Percentiles rank a stretch among this genome's conserved stretches.
Conservation (phyloP, 2,888 invertebrate species). For the Alloscopus bannaensis region DNA sequence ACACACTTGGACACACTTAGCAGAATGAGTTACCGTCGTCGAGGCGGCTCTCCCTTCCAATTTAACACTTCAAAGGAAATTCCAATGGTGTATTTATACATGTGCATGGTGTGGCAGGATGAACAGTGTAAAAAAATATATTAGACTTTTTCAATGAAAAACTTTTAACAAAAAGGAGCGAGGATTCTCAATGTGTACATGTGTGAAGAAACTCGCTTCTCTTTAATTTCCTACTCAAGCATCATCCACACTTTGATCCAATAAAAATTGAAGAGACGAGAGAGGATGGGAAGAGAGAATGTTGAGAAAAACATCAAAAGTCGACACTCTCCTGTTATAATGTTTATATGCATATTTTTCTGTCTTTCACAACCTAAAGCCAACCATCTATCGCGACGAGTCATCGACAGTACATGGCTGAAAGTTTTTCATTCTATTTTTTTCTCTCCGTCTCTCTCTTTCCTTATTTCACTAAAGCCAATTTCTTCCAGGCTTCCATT, state of each 20-base stretch:
- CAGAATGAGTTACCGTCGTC: too few relatives aligned
- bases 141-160: constrained; percentile 43
- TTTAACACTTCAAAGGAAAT: too few relatives aligned
- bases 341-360: constrained; percentile 45
- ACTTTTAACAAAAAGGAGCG: constrained; percentile 46
- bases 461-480: too few relatives aligned
- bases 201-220: constrained; percentile 25
- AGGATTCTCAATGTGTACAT: too few relatives aligned
- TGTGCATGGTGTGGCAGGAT: background rate
- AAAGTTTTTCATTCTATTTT: constrained; percentile 52
- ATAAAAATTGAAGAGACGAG: constrained; percentile 35
- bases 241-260: constrained; percentile 47
- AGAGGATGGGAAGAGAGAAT: constrained; percentile 9
- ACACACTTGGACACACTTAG: too few relatives aligned
- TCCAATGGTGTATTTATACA: too few relatives aligned
- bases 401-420: constrained; percentile 32
- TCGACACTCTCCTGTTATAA: constrained; percentile 38
- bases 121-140: too few relatives aligned
- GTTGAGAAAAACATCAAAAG: constrained; percentile 43
- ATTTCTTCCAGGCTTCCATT: constrained; percentile 32
- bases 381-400: constrained; percentile 41
- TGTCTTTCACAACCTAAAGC: constrained; percentile 45
- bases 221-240: constrained; percentile 45
- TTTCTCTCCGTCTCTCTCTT: too few relatives aligned
- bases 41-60: too few relatives aligned